Base-by-base conservation (phyloP, 1,140 invertebrate species). In the Batillaria attramentaria region DNA sequence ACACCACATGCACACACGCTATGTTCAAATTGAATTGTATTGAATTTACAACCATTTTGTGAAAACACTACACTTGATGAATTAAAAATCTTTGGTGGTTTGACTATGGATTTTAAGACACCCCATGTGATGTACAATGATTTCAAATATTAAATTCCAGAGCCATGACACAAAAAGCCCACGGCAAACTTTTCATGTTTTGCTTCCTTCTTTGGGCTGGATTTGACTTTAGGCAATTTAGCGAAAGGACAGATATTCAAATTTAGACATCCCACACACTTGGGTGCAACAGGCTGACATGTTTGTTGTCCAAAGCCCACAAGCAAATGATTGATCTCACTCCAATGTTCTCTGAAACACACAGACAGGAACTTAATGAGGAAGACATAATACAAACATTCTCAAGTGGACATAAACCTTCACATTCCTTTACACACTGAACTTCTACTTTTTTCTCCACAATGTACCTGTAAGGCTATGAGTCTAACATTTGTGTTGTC, bases 231-330 rank as follows among this genome's bases (percentile, higher is more conserved):
- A 1, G 69, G 35, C 50, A 77, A 80, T 60, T 70, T 83, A 16
- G 87, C 94, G 87, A 92, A 94, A n/a, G 97, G 96, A 91, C 98
- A 99, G 35, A 98, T 93, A 62, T 93, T 85, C 75, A 92, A 93
- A 88, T 98, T 98, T 28, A 97, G 91, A 91, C 98, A 99, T 74
- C 93, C 92, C 0, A 82, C 84, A 90, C 98, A 99, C 81, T 94
- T 94, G 1, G 98, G 97, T 66, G 93, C 93, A 0, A 95, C 90
- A 6, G 97, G 95, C 75, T 93, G 89, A 91, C 98, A 99, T 83
- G 95, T 94, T 78, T 96, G 95, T 92, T 99, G 98, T 4, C 98
- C 98, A 92, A 99, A 99, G 42, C 98, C 98, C 20, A 99, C 98
- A 43, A 99, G 91, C 0, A 99, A 91, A 87, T 95, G 93, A 92